phyloP scores from a whole-genome alignment of 2,797 vertebrate genomes.

The Gorsachius magnificus region DNA sequence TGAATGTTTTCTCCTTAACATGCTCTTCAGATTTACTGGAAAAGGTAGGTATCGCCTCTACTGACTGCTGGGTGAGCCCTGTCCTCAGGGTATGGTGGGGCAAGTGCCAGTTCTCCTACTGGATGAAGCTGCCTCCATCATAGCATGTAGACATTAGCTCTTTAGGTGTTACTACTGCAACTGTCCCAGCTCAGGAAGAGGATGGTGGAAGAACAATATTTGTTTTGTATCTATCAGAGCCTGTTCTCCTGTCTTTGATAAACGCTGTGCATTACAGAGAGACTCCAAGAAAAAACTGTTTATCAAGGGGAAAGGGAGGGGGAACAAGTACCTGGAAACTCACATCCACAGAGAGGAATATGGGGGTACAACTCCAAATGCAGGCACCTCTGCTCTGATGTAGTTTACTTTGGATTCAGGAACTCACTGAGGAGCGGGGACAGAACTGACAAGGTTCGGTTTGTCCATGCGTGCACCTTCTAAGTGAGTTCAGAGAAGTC shows the following conservation, averaged over 20 bases:
- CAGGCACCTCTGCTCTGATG: not conserved
- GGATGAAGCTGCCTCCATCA: not conserved
- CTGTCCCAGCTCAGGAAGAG: not conserved
- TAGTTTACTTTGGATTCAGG: not conserved
- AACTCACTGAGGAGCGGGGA: not conserved
- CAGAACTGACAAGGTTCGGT: not conserved
- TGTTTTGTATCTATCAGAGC: not conserved
- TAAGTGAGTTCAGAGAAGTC: not conserved
- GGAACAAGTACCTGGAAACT: not conserved
- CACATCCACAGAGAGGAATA: not conserved
- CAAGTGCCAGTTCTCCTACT: not conserved
- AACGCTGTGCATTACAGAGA: not conserved
- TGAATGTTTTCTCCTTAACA: slow-evolving; percentile 74
- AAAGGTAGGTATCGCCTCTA: slow-evolving; percentile 80
- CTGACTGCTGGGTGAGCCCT: not conserved
- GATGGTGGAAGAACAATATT: not conserved
- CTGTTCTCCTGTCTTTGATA: not conserved
- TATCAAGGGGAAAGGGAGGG: not conserved
- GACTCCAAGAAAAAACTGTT: not conserved
- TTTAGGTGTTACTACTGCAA: not conserved
- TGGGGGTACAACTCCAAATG: not conserved
- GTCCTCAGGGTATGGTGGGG: not conserved
- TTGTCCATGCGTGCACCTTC: accelerated
- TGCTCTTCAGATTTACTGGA: slow-evolving; percentile 87
- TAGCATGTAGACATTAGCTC: not conserved